A percentile compares a stretch with the other conserved stretches of the same genome.
These are phyloP conservation scores for Enteromius thamalakanensis DNA, from an alignment of 2,797 vertebrate species.

Conservation along the genomic window DNA sequence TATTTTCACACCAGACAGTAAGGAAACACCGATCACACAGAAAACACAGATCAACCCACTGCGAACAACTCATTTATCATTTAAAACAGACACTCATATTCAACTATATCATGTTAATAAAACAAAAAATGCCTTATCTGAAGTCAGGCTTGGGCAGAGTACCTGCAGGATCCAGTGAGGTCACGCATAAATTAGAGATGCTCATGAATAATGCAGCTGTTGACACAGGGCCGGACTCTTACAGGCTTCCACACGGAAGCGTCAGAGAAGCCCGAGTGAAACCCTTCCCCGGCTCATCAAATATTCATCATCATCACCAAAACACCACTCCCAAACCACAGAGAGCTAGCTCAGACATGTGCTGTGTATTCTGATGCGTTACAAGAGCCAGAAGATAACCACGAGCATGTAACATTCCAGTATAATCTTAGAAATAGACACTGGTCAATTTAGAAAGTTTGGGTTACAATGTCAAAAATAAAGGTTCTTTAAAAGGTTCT, in stretches of 20 bases:
- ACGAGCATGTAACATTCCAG: not conserved
- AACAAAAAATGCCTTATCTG: conserved; percentile 51
- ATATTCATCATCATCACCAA: conserved; percentile 70
- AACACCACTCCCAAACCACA: conserved; percentile 46
- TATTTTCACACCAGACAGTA: not conserved
- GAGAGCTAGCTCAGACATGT: not conserved
- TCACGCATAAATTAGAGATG: conserved; percentile 78
- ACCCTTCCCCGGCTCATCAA: conserved; percentile 72
- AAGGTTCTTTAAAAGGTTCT: no score
- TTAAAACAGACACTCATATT: not conserved
- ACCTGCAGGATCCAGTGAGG: conserved; percentile 58
- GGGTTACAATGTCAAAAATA: not conserved
- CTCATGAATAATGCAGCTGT: conserved; percentile 77
- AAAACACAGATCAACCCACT: not conserved
- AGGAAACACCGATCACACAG: not conserved
- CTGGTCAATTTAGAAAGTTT: not conserved
- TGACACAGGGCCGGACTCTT: conserved; percentile 73
- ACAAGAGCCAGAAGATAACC: not conserved
- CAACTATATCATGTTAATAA: not conserved
- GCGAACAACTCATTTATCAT: not conserved
- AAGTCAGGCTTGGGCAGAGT: conserved; percentile 58
- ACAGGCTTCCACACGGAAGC: conserved; percentile 77
- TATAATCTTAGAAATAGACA: not conserved
- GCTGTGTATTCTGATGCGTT: not conserved
- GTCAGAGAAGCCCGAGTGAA: conserved; percentile 72